phyloP scores from a whole-genome alignment of 2,797 vertebrate genomes.

The Taeniopygia guttata region DNA sequence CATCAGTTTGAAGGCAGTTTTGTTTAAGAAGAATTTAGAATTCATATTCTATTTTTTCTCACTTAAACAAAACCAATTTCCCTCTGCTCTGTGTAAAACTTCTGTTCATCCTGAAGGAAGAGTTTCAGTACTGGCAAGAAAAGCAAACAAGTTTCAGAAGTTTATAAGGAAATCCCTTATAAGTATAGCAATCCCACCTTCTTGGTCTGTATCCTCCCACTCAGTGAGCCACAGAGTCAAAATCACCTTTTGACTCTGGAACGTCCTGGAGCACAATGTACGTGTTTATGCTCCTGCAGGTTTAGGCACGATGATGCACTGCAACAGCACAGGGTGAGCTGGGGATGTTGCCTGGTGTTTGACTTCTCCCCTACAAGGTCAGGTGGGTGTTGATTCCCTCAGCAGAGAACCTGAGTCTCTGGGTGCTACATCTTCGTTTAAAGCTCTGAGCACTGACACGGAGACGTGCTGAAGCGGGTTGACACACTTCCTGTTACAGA shows the following conservation, averaged over 20 bases:
- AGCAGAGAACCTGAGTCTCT: fast-evolving
- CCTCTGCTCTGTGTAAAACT: background rate
- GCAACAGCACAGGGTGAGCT: fast-evolving
- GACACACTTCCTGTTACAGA: background rate
- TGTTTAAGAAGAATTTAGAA: background rate
- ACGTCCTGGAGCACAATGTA: fast-evolving
- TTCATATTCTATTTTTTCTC: background rate
- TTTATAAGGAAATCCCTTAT: background rate
- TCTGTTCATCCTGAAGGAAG: background rate
- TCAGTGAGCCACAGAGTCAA: background rate
- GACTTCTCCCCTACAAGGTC: background rate
- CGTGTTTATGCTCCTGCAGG: fast-evolving
- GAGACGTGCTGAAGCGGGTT: background rate
- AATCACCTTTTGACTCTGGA: background rate
- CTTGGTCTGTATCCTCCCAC: background rate
- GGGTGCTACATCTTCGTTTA: fast-evolving
- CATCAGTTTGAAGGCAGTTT: background rate
- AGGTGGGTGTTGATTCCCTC: background rate
- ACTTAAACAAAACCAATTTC: background rate
- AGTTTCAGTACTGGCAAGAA: background rate
- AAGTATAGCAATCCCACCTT: background rate
- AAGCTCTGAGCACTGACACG: background rate
- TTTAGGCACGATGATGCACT: fast-evolving
- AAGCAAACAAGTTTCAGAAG: background rate
- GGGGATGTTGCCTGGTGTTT: background rate